phyloP scores from a whole-genome alignment of 2,113 vertebrate genomes.

The Platysternon megacephalum region DNA sequence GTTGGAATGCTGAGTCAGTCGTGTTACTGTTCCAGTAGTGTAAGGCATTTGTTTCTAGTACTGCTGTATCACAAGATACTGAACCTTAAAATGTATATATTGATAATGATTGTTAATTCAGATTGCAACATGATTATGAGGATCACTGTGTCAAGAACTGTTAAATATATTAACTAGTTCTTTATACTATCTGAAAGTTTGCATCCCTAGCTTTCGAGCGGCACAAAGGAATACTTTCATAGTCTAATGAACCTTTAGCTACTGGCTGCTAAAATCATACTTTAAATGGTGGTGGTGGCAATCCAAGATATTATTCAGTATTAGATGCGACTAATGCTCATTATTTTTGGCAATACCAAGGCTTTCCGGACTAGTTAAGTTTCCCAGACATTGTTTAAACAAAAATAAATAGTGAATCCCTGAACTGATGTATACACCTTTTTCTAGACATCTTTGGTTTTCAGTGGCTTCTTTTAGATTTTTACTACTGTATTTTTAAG shows the following conservation, averaged over 20 bases:
- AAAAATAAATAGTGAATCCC: conserved; percentile 24
- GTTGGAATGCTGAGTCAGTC: not conserved
- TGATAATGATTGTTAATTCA: conserved; percentile 44
- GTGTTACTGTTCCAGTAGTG: conserved; percentile 13
- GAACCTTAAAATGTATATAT: conserved; percentile 20
- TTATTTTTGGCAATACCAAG: not conserved
- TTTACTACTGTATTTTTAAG: not conserved
- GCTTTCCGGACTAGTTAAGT: not conserved
- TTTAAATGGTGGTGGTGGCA: not conserved
- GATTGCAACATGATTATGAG: conserved; percentile 27
- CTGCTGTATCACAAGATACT: conserved; percentile 39
- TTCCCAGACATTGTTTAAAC: conserved; percentile 17
- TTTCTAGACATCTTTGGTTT: conserved; percentile 14
- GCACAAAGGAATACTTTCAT: not conserved
- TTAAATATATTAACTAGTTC: not conserved
- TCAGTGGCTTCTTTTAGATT: conserved; percentile 21
- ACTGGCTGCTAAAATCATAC: conserved; percentile 13
- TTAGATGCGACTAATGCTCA: not conserved
- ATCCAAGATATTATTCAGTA: conserved; percentile 21
- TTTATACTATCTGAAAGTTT: not conserved
- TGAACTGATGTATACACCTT: not conserved
- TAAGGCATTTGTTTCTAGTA: conserved; percentile 50
- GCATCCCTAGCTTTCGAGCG: not conserved
- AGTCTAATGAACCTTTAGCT: not conserved
- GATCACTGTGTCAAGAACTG: not conserved